These are phyloP conservation scores for Lethocerus indicus DNA, from an alignment of 1,140 invertebrate genomes.

Conservation along the genomic window DNA sequence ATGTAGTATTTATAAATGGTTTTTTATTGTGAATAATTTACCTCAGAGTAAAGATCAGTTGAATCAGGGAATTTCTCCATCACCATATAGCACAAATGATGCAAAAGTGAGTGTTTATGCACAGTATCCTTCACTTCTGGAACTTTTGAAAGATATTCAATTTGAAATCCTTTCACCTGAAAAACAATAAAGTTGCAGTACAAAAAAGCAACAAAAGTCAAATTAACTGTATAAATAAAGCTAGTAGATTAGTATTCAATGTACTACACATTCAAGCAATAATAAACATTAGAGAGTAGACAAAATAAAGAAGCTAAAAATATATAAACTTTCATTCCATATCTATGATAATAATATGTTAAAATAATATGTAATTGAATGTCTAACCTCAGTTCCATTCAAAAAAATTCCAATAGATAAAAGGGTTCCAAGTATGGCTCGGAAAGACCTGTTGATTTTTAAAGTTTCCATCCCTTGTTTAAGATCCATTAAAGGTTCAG, in stretches of 20 bases:
- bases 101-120: constrained; percentile 92
- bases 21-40: constrained; percentile 24
- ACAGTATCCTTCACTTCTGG: constrained; percentile 99
- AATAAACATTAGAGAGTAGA: too few species aligned
- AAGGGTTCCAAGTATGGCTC: constrained; percentile 80
- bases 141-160: constrained; percentile 94
- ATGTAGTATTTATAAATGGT: background rate
- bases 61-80: constrained; percentile 91
- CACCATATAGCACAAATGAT: constrained; percentile 95
- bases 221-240: too few species aligned
- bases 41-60: constrained; percentile 93
- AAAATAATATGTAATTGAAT: constrained; percentile 13
- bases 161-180: constrained; percentile 87
- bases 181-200: constrained; percentile 10
- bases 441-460: constrained; percentile 84
- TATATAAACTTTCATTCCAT: background rate
- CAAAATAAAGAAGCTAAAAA: background rate
- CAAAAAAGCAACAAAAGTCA: background rate
- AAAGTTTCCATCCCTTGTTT: constrained; percentile 90
- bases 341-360: background rate
- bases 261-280: background rate
- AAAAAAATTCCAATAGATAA: constrained; percentile 94
- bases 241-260: background rate
- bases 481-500: constrained; percentile 94
- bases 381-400: constrained; percentile 70